phyloP scores from a whole-genome alignment of 2,113 vertebrate species.

The Brachyistius frenatus region DNA sequence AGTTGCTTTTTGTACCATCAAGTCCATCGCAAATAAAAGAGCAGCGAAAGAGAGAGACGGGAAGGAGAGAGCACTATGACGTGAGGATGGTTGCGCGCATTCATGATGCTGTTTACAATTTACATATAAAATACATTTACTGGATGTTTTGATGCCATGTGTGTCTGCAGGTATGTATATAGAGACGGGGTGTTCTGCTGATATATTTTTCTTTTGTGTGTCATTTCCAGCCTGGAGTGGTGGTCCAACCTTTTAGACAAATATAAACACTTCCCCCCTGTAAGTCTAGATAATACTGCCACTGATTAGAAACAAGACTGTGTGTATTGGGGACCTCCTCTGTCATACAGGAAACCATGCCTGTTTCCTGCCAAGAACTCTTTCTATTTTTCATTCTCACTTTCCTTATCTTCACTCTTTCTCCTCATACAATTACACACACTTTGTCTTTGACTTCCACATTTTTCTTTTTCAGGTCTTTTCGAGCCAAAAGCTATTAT shows the following conservation, averaged over 20 bases:
- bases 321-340: slow-evolving; percentile 44
- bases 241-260: slow-evolving; percentile 65
- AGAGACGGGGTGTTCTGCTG: not conserved
- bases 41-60: not conserved
- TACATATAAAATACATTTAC: not conserved
- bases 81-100: not conserved
- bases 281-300: slow-evolving; percentile 56
- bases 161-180: not conserved
- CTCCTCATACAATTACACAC: not conserved
- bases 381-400: slow-evolving; percentile 58
- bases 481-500: not conserved
- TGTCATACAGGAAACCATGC: slow-evolving; percentile 77
- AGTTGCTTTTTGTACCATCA: not conserved
- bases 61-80: not conserved
- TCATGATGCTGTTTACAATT: not conserved
- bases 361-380: slow-evolving; percentile 77
- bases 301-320: slow-evolving; percentile 66
- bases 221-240: slow-evolving; percentile 39
- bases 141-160: not conserved
- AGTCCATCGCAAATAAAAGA: slow-evolving; percentile 5
- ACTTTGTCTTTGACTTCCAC: not conserved
- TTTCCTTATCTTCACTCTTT: slow-evolving; percentile 14
- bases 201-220: slow-evolving; percentile 40
- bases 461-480: not conserved
- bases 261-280: slow-evolving; percentile 70